Evolutionary conservation across 2,113 vertebrate genomes (phyloP).

Genomic region (Noctilio leporinus): DNA sequence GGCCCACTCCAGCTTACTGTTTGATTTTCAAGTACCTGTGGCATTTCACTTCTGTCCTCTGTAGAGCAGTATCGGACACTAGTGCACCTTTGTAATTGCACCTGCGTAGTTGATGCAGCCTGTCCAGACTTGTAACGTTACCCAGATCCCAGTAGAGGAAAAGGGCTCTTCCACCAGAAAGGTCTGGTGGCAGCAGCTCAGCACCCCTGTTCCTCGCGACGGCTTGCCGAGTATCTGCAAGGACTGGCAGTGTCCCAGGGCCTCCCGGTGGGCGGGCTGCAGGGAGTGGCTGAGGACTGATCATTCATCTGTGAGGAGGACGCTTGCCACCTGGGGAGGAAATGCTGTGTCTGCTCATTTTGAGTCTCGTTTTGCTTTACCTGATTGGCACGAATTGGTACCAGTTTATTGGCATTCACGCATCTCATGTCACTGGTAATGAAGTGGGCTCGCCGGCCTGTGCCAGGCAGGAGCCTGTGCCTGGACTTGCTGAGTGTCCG

Average conservation of each 20-base stretch:
- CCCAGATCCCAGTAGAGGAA: not conserved
- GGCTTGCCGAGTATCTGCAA: not conserved
- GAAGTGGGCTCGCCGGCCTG: not conserved
- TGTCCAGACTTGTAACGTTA: not conserved
- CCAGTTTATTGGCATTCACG: not conserved
- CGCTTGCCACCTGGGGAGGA: not conserved
- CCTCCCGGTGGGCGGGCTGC: not conserved
- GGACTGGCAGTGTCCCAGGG: not conserved
- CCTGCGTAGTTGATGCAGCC: not conserved
- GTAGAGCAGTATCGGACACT: not conserved
- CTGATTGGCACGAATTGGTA: not conserved
- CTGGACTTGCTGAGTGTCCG: not conserved
- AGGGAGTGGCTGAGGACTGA: not conserved
- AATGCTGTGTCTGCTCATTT: not conserved
- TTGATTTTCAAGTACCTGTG: not conserved
- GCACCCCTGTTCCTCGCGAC: not conserved
- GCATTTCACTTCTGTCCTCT: not conserved
- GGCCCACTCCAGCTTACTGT: not conserved
- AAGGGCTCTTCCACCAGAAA: not conserved
- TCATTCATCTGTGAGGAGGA: accelerated
- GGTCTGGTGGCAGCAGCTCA: not conserved
- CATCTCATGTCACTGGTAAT: not conserved
- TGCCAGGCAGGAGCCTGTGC: too few relatives aligned
- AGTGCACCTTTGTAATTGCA: not conserved
- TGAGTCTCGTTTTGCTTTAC: not conserved